These are phyloP conservation scores for Apoda limacodes DNA, from an alignment of 2,888 invertebrate genomes.

Conservation along the genomic window DNA sequence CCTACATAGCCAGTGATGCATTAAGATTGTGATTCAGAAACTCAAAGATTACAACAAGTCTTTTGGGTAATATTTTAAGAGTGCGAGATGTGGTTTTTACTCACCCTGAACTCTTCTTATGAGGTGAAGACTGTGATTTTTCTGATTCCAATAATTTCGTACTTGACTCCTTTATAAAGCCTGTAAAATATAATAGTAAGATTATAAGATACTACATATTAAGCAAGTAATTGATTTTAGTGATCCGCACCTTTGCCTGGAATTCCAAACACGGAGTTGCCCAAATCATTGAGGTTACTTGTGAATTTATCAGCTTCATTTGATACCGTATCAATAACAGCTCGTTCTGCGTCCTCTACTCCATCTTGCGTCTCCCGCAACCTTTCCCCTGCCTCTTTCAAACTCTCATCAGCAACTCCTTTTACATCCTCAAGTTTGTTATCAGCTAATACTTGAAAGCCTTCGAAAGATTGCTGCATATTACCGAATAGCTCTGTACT, in stretches of 20 bases:
- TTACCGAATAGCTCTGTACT: constrained; percentile 47
- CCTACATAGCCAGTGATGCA: too few relatives aligned
- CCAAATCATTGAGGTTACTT: constrained; percentile 55
- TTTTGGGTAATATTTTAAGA: too few relatives aligned
- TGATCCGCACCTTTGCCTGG: constrained; percentile 67
- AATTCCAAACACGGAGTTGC: constrained; percentile 56
- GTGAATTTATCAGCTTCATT: constrained; percentile 53
- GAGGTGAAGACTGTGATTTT: constrained; percentile 52
- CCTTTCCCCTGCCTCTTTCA: constrained; percentile 36
- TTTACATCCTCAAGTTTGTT: constrained; percentile 55
- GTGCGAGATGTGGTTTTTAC: too few relatives aligned
- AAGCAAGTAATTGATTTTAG: background rate
- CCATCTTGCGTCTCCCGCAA: constrained; percentile 32
- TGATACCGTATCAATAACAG: constrained; percentile 33
- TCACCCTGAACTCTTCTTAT: constrained; percentile 63
- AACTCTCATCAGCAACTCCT: constrained; percentile 32
- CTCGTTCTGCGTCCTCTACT: constrained; percentile 26
- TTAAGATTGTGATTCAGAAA: too few relatives aligned
- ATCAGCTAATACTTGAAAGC: constrained; percentile 57
- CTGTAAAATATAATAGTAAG: constrained; percentile 26
- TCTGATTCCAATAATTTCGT: constrained; percentile 57
- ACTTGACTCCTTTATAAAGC: constrained; percentile 61
- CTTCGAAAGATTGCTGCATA: constrained; percentile 47
- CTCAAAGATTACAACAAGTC: too few relatives aligned
- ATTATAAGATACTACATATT: background rate